phyloP scores from a whole-genome alignment of 1,140 invertebrate species.

The Pseudomyrmex dendroicus region DNA sequence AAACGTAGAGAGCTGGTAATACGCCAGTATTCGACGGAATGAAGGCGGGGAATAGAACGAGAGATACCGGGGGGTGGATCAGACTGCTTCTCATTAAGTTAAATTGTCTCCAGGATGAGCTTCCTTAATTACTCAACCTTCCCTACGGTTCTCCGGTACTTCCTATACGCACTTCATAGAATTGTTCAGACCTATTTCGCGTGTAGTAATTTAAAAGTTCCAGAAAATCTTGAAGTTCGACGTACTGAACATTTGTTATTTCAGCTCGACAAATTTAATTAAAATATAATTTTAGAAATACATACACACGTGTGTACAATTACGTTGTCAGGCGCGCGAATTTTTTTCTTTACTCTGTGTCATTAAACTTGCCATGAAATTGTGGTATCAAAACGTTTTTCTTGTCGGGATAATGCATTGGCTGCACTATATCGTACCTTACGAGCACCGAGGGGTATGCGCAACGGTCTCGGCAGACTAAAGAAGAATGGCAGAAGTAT shows the following conservation, averaged over 20 bases:
- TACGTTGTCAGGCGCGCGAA: not conserved
- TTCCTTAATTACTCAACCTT: slow-evolving; percentile 82
- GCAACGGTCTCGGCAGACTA: slow-evolving; percentile 25
- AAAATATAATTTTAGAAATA: not conserved
- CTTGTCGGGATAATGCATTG: slow-evolving; percentile 4
- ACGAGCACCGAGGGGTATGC: slow-evolving; percentile 12
- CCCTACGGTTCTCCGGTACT: slow-evolving; percentile 46
- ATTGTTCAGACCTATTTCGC: slow-evolving; percentile 11
- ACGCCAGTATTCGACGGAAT: slow-evolving; percentile 14
- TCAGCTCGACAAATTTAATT: not conserved
- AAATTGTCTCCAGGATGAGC: slow-evolving; percentile 83
- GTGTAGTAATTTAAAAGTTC: not conserved
- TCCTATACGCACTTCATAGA: slow-evolving; percentile 29
- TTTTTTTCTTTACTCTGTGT: not conserved
- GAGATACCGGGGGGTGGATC: slow-evolving; percentile 74
- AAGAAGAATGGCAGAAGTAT: slow-evolving; percentile 24
- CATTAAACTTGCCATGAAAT: not conserved
- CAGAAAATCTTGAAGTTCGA: not conserved
- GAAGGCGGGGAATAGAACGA: slow-evolving; percentile 41
- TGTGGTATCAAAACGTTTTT: not conserved
- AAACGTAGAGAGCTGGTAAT: slow-evolving; percentile 2
- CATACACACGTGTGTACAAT: not conserved
- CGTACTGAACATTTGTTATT: not conserved
- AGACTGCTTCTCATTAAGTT: slow-evolving; percentile 82
- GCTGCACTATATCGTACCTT: not conserved